phyloP scores from a whole-genome alignment of 1,140 invertebrate genomes.

The Mycetomoellerius zeteki region DNA sequence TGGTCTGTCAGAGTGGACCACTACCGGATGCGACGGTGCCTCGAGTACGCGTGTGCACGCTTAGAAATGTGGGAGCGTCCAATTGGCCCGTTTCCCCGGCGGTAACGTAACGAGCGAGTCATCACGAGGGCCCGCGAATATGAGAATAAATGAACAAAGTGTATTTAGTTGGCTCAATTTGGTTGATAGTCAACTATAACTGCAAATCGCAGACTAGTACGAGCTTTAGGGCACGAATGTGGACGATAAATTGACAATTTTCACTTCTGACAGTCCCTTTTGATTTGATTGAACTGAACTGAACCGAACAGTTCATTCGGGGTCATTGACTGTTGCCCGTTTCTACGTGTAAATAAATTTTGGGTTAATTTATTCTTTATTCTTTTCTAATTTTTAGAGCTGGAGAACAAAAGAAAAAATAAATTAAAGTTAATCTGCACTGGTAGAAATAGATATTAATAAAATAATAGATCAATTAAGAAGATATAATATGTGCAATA shows the following conservation, averaged over 20 bases:
- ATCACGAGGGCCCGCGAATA: not conserved
- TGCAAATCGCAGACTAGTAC: not conserved
- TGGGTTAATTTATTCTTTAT: not conserved
- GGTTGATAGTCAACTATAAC: not conserved
- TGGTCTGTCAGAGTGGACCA: slow-evolving; percentile 32
- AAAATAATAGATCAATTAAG: too few relatives aligned
- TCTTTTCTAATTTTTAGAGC: not conserved
- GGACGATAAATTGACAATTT: not conserved
- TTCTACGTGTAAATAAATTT: too few relatives aligned
- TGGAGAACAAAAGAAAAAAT: too few relatives aligned
- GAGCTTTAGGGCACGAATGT: not conserved
- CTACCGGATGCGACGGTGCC: slow-evolving; percentile 31
- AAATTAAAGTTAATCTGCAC: too few relatives aligned
- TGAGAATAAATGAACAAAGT: not conserved
- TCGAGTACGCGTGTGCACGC: slow-evolving; percentile 48
- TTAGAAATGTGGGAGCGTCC: slow-evolving; percentile 68
- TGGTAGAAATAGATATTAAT: too few relatives aligned
- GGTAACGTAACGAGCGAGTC: not conserved
- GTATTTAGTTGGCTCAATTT: not conserved
- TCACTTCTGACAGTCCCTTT: not conserved
- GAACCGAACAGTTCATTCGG: not conserved
- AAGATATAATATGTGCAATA: too few relatives aligned
- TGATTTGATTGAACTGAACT: not conserved
- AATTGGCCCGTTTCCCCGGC: slow-evolving; percentile 53
- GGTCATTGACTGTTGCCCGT: too few relatives aligned